Evolutionary conservation across 2,888 invertebrate species (phyloP).

Genomic region (Anagyrus pseudococci): DNA sequence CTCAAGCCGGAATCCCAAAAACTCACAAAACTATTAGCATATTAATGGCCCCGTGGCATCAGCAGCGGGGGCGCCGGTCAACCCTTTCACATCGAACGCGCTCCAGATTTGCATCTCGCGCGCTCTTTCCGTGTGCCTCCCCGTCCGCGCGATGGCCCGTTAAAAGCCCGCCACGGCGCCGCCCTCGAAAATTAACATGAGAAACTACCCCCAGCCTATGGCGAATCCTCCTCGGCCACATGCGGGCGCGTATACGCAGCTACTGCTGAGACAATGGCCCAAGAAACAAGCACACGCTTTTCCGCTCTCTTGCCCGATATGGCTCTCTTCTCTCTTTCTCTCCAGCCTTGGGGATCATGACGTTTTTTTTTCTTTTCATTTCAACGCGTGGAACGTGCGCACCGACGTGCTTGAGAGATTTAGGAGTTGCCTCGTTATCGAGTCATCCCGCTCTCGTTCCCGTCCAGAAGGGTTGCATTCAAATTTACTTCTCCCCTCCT

Average conservation of each 20-base stretch:
- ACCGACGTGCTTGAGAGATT: constrained; percentile 2
- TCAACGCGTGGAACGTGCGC: not conserved
- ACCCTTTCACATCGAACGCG: constrained; percentile 60
- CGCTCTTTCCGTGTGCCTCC: constrained; percentile 18
- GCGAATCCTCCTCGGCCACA: constrained; percentile 51
- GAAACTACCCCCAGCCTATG: constrained; percentile 62
- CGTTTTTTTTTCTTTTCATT: constrained; percentile 29
- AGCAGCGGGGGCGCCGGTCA: constrained; percentile 61
- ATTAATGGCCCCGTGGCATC: constrained; percentile 58
- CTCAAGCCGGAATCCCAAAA: constrained; percentile 59
- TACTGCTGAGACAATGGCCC: constrained; percentile 60
- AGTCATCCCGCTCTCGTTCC: constrained; percentile 32
- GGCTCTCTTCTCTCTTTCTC: constrained; percentile 38
- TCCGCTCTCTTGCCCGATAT: constrained; percentile 40
- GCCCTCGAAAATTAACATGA: constrained; percentile 60
- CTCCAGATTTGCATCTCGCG: constrained; percentile 60
- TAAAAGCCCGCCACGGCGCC: constrained; percentile 60
- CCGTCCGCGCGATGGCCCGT: constrained; percentile 57
- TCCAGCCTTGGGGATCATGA: constrained; percentile 38
- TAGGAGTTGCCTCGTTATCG: constrained; percentile 24
- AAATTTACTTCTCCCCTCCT: constrained; percentile 29
- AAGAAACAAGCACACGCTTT: constrained; percentile 34
- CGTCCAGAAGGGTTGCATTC: constrained; percentile 38
- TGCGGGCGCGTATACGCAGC: constrained; percentile 54
- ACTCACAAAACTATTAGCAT: constrained; percentile 61